Conservation (phyloP, 2,113 vertebrate genomes). For the Catagonus wagneri region DNA sequence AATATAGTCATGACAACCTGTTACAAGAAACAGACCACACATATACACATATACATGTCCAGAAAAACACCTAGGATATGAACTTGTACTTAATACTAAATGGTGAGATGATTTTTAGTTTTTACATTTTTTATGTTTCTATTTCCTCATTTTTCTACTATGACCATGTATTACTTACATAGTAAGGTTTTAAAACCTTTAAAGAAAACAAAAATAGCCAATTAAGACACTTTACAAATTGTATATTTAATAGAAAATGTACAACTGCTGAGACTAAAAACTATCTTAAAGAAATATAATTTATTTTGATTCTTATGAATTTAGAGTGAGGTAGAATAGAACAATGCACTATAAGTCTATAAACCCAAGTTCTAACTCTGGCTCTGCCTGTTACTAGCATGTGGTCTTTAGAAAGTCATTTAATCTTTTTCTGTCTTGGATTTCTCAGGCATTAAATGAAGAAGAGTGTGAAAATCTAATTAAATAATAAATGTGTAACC, state of each 20-base stretch:
- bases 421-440: constrained; percentile 40
- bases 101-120: background rate
- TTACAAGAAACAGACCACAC: background rate
- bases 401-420: constrained; percentile 10
- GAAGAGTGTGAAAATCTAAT: background rate
- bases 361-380: constrained; percentile 18
- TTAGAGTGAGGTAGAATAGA: background rate
- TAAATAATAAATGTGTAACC: constrained; percentile 42
- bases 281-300: constrained; percentile 5
- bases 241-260: background rate
- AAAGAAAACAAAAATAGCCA: constrained; percentile 42
- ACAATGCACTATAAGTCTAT: background rate
- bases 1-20: background rate
- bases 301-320: constrained; percentile 49
- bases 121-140: constrained; percentile 9
- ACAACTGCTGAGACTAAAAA: constrained; percentile 22
- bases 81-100: background rate
- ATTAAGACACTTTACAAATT: background rate
- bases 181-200: constrained; percentile 52
- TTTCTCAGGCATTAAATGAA: constrained; percentile 45
- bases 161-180: background rate
- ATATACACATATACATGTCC: background rate
- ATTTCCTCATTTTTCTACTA: constrained; percentile 32
- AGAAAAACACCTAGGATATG: background rate
- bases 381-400: background rate